Evolutionary conservation across 2,888 invertebrate species (phyloP).

Genomic region (Drosophila cognata): DNA sequence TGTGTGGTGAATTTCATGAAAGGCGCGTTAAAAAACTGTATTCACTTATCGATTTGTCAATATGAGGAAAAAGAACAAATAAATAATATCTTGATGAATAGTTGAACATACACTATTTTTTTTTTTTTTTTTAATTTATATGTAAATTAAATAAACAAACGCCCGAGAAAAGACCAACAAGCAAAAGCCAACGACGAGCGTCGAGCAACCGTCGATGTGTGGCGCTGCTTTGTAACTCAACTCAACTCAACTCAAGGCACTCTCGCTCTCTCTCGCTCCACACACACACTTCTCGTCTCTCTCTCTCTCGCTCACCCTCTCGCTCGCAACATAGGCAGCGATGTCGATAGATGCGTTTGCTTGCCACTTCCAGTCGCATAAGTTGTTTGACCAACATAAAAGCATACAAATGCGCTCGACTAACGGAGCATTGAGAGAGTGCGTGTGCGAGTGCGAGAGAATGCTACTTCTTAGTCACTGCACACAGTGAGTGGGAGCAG

Average conservation of each 20-base stretch:
- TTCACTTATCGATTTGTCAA: conserved; percentile 67
- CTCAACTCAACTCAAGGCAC: conserved; percentile 23
- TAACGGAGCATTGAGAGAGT: conserved; percentile 1
- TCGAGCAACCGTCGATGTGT: conserved; percentile 67
- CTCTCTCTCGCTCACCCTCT: conserved; percentile 20
- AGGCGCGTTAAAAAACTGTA: conserved; percentile 34
- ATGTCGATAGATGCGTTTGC: conserved; percentile 16
- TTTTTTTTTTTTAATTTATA: neutral
- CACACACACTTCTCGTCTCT: conserved; percentile 17
- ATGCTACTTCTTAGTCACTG: conserved; percentile 10
- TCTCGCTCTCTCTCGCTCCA: conserved; percentile 38
- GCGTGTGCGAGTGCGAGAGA: conserved; percentile 6
- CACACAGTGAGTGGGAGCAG: conserved; percentile 13
- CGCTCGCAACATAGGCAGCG: conserved; percentile 42
- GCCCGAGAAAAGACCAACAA: conserved; percentile 22
- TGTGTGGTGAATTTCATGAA: conserved; percentile 62
- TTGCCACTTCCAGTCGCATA: conserved; percentile 51
- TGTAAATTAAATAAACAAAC: conserved; percentile 15
- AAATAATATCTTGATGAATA: conserved; percentile 18
- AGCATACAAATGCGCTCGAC: conserved; percentile 31
- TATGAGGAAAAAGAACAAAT: conserved; percentile 14
- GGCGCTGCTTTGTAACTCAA: conserved; percentile 72
- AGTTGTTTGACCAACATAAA: conserved; percentile 56
- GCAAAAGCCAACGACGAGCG: conserved; percentile 37
- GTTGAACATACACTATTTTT: conserved; percentile 15